These are phyloP conservation scores for Meiosimyza decipiens DNA, from an alignment of 2,888 invertebrate species.

Conservation along the genomic window DNA sequence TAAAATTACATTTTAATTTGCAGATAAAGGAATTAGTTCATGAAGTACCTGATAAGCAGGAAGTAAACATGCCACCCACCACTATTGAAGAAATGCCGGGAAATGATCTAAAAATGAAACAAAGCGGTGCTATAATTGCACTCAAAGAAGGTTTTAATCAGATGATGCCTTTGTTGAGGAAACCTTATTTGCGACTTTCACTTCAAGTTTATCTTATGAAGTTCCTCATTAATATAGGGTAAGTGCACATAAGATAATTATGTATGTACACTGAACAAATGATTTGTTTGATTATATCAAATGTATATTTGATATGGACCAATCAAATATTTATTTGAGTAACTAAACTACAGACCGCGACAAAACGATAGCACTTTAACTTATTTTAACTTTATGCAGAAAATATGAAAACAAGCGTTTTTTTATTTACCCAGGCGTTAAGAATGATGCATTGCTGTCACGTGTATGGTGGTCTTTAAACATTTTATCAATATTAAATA, in stretches of 20 bases:
- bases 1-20: neutral
- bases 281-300: no score
- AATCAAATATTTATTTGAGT: no score
- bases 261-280: no score
- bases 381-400: no score
- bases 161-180: conserved; percentile 28
- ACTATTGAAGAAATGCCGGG: conserved; percentile 37
- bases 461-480: no score
- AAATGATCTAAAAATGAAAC: conserved; percentile 9
- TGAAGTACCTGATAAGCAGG: conserved; percentile 36
- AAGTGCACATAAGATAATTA: conserved; percentile 49
- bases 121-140: neutral
- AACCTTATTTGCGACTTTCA: conserved; percentile 67
- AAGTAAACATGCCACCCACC: conserved; percentile 5
- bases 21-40: conserved; percentile 43
- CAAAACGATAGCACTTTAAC: no score
- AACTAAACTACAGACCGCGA: no score
- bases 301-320: no score
- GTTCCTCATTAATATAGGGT: conserved; percentile 66
- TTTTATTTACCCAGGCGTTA: no score
- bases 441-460: no score
- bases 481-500: no score
- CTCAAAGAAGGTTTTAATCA: conserved; percentile 2
- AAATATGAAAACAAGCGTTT: no score
- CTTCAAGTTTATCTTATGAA: conserved; percentile 41